Percentiles rank a stretch among this genome's conserved stretches.
Evolutionary conservation across 2,888 invertebrate species (phyloP).

Genomic region (Heliconius hortense): DNA sequence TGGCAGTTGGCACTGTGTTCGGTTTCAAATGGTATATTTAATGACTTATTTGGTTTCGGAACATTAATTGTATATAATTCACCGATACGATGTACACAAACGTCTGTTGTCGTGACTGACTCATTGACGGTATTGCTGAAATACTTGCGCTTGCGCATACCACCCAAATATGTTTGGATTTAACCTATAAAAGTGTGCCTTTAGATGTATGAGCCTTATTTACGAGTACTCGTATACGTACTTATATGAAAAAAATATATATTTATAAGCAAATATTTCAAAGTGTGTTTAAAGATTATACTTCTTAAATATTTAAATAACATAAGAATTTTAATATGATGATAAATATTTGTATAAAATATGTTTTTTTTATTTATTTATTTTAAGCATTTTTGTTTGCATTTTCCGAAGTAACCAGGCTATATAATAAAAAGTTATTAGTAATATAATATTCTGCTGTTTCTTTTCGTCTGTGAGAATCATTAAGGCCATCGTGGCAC

Average conservation of each 20-base stretch:
- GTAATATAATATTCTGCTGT: neutral
- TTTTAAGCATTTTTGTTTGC: neutral
- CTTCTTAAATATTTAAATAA: too few relatives aligned
- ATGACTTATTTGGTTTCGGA: neutral
- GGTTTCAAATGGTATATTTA: neutral
- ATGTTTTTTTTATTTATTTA: neutral
- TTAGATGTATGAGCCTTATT: neutral
- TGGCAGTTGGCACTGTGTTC: neutral
- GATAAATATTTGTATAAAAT: neutral
- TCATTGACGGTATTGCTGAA: slow-evolving; percentile 19
- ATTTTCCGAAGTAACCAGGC: neutral
- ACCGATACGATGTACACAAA: neutral
- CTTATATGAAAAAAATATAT: too few relatives aligned
- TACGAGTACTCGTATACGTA: neutral
- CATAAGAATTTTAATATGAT: too few relatives aligned
- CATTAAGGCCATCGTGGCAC: neutral
- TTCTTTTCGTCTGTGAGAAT: neutral
- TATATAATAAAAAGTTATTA: too few relatives aligned
- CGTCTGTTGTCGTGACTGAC: slow-evolving; percentile 5
- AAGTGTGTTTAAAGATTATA: too few relatives aligned
- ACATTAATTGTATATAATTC: neutral
- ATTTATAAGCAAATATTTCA: too few relatives aligned
- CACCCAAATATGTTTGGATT: neutral
- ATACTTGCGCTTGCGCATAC: neutral
- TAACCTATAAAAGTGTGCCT: neutral